Percentiles rank a stretch among this genome's conserved stretches.
These are phyloP conservation scores for Pithys albifrons DNA, from an alignment of 2,113 vertebrate genomes.

Conservation along the genomic window DNA sequence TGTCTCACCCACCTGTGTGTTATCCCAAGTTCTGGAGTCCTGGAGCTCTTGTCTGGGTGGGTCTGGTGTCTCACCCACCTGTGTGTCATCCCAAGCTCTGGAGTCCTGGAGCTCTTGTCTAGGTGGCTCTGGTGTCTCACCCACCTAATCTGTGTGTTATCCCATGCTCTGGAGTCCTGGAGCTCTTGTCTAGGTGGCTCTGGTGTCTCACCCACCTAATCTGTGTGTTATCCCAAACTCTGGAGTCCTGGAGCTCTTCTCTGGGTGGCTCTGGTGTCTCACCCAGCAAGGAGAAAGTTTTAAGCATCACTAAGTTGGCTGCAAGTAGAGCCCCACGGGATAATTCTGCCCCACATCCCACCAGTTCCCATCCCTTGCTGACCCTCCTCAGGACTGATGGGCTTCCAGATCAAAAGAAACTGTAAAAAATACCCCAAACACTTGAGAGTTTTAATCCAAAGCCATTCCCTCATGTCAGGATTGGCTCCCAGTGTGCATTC, in stretches of 20 bases:
- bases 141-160: background rate
- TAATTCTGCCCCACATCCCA: background rate
- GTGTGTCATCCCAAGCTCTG: accelerated
- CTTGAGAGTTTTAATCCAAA: background rate
- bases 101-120: background rate
- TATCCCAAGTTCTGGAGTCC: background rate
- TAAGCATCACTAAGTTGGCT: background rate
- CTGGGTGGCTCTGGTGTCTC: background rate
- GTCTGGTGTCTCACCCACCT: no score
- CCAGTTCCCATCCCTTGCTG: background rate
- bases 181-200: background rate
- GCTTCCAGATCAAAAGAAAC: background rate
- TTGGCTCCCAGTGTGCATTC: background rate
- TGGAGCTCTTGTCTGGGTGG: background rate
- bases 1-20: background rate
- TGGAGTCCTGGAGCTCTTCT: background rate
- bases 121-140: background rate
- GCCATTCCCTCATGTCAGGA: accelerated
- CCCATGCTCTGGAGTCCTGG: background rate
- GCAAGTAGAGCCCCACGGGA: accelerated
- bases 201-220: background rate
- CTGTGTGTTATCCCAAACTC: accelerated
- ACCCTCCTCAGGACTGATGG: background rate
- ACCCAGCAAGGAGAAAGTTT: background rate
- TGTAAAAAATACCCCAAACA: background rate